phyloP scores from a whole-genome alignment of 2,113 vertebrate genomes.

The Glareola pratincola region DNA sequence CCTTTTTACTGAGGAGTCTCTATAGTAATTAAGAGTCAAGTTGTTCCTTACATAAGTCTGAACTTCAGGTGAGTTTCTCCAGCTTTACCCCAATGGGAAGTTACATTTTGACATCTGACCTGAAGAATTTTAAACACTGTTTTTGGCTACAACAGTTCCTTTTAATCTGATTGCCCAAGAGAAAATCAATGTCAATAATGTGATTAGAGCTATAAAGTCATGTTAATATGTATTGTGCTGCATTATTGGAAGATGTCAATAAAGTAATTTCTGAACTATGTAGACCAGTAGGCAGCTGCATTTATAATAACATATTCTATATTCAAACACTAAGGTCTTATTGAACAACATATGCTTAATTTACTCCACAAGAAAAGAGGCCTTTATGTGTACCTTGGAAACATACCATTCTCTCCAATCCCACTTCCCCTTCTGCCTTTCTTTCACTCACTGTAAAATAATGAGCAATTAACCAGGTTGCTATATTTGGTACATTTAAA shows the following conservation, averaged over 20 bases:
- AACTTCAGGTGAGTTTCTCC: not conserved
- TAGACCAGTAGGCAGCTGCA: not conserved
- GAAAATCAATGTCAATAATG: not conserved
- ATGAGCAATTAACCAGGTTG: conserved; percentile 69
- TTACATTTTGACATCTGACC: not conserved
- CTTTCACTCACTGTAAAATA: conserved; percentile 65
- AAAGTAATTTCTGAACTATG: not conserved
- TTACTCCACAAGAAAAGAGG: not conserved
- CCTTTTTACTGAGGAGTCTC: not conserved
- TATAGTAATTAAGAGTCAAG: not conserved
- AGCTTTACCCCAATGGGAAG: not conserved
- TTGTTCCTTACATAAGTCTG: not conserved
- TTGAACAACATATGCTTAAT: conserved; percentile 4
- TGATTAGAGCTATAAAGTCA: not conserved
- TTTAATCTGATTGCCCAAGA: not conserved
- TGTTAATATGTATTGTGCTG: not conserved
- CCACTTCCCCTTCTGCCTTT: not conserved
- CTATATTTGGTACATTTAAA: conserved; percentile 73
- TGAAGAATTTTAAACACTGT: not conserved
- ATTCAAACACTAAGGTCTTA: not conserved
- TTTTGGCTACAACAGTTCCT: not conserved
- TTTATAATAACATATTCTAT: not conserved
- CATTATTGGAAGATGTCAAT: not conserved
- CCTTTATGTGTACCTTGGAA: conserved; percentile 17
- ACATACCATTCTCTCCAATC: not conserved